Evolutionary conservation across 2,888 invertebrate genomes (phyloP).

Genomic region (Ormyrus thymus): DNA sequence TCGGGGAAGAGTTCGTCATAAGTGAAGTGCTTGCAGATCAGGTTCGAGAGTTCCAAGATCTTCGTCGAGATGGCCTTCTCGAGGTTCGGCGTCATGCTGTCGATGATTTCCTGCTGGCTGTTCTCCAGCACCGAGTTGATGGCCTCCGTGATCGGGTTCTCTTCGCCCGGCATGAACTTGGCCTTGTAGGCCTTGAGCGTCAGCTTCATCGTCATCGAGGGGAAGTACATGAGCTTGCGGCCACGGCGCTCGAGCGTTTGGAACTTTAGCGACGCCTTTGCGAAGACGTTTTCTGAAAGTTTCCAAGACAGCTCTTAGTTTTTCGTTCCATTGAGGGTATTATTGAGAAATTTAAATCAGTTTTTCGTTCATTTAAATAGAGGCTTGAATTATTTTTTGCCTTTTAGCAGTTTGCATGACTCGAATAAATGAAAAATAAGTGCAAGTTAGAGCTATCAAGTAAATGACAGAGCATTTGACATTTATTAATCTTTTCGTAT

Average conservation of each 20-base stretch:
- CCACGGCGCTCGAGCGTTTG: slow-evolving; percentile 59
- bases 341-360: too few relatives aligned
- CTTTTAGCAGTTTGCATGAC: too few relatives aligned
- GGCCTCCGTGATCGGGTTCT: slow-evolving; percentile 60
- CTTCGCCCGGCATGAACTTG: slow-evolving; percentile 57
- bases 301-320: too few relatives aligned
- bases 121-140: slow-evolving; percentile 61
- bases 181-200: slow-evolving; percentile 61
- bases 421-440: too few relatives aligned
- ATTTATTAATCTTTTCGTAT: too few relatives aligned
- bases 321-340: too few relatives aligned
- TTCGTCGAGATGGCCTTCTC: slow-evolving; percentile 67
- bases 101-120: slow-evolving; percentile 69
- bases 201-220: slow-evolving; percentile 63
- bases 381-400: too few relatives aligned
- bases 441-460: too few relatives aligned
- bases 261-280: slow-evolving; percentile 54
- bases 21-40: slow-evolving; percentile 67
- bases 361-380: too few relatives aligned
- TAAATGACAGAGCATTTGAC: too few relatives aligned
- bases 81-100: slow-evolving; percentile 67
- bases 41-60: slow-evolving; percentile 66
- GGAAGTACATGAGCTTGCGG: slow-evolving; percentile 61
- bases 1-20: slow-evolving; percentile 72
- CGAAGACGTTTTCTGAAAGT: slow-evolving; percentile 59